These are phyloP conservation scores for Brachystomella parvula DNA, from an alignment of 1,140 invertebrate species.

Conservation along the genomic window DNA sequence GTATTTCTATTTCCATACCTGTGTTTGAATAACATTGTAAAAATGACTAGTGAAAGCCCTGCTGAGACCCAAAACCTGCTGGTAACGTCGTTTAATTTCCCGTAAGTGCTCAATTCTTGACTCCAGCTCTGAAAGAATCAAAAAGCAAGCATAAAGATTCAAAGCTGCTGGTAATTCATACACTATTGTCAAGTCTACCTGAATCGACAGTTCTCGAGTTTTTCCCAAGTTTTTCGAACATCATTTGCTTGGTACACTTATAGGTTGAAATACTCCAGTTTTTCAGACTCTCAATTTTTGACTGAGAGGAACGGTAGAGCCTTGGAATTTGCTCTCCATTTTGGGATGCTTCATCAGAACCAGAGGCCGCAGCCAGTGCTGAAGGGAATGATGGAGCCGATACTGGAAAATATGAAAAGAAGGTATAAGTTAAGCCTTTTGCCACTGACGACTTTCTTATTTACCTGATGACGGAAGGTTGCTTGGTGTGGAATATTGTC, in stretches of 20 bases:
- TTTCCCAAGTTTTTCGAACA: slow-evolving; percentile 91
- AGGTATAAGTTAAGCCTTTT: not conserved
- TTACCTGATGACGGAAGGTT: slow-evolving; percentile 30
- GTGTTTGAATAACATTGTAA: slow-evolving; percentile 77
- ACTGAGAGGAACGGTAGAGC: slow-evolving; percentile 55
- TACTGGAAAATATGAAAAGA: slow-evolving; percentile 13
- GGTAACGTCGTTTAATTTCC: slow-evolving; percentile 90
- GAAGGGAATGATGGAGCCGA: slow-evolving; percentile 46
- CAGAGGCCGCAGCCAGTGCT: slow-evolving; percentile 42
- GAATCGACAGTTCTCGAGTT: slow-evolving; percentile 81
- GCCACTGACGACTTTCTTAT: not conserved
- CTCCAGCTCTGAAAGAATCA: slow-evolving; percentile 62
- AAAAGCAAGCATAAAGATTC: no score
- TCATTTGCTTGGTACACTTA: slow-evolving; percentile 89
- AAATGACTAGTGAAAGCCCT: slow-evolving; percentile 77
- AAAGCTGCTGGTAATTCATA: no score
- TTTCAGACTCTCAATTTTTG: slow-evolving; percentile 79
- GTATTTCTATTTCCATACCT: slow-evolving; percentile 45
- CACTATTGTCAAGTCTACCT: no score
- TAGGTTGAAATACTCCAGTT: slow-evolving; percentile 96
- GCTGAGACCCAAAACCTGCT: slow-evolving; percentile 76
- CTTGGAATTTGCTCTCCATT: slow-evolving; percentile 51
- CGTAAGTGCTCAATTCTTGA: slow-evolving; percentile 80
- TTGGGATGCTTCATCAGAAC: slow-evolving; percentile 43
- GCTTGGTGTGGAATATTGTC: slow-evolving; percentile 33